These are phyloP conservation scores for Bubo bubo DNA, from an alignment of 2,113 vertebrate genomes.

Conservation along the genomic window DNA sequence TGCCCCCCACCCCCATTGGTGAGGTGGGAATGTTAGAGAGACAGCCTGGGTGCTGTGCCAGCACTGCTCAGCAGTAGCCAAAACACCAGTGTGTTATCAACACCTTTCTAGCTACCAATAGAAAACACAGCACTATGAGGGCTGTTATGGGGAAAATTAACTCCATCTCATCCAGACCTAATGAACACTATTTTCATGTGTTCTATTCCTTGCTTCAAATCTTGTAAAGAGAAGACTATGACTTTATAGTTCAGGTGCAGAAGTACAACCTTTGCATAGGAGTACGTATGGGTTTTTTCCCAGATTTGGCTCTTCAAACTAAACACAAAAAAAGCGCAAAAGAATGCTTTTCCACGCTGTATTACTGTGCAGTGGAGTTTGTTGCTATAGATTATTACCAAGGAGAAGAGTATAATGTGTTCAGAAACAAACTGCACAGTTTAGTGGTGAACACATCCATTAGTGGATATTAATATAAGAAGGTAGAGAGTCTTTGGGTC, in stretches of 20 bases:
- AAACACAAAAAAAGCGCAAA: not conserved
- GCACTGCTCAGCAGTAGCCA: not conserved
- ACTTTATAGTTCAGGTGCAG: not conserved
- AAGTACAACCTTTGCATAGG: not conserved
- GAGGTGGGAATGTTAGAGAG: not conserved
- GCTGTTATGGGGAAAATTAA: not conserved
- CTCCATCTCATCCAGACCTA: not conserved
- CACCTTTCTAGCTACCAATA: not conserved
- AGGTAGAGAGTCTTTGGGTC: not conserved
- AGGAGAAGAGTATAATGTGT: not conserved
- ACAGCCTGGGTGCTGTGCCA: not conserved
- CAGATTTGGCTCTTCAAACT: not conserved
- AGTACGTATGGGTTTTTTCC: rapidly evolving
- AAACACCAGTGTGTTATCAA: rapidly evolving
- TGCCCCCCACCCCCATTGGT: not conserved
- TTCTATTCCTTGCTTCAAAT: not conserved
- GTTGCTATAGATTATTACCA: not conserved
- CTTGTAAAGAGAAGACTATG: not conserved
- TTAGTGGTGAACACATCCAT: not conserved
- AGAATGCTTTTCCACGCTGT: not conserved
- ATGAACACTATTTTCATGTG: not conserved
- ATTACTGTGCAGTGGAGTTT: not conserved
- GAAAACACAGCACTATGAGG: not conserved
- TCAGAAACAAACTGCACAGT: not conserved
- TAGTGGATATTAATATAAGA: not conserved